These are phyloP conservation scores for Solenopsis fugax DNA, from an alignment of 1,140 invertebrate genomes.

Conservation along the genomic window DNA sequence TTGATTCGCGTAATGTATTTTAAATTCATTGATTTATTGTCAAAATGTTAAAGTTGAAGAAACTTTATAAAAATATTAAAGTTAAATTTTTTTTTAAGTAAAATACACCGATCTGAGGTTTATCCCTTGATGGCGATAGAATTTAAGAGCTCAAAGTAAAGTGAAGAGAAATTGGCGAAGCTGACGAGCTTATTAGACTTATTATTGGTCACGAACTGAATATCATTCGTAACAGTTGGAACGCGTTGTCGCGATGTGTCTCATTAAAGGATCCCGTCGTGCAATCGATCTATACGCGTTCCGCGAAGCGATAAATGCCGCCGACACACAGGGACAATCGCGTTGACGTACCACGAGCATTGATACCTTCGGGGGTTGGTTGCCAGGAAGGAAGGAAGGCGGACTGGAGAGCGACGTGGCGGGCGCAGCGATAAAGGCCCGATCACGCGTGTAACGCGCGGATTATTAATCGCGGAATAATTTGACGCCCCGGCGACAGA, in stretches of 20 bases:
- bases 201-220: constrained; percentile 17
- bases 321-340: constrained; percentile 74
- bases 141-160: not conserved
- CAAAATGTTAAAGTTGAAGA: not conserved
- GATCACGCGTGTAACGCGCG: constrained; percentile 86
- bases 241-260: constrained; percentile 68
- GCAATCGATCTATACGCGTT: constrained; percentile 70
- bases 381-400: constrained; percentile 74
- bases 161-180: not conserved
- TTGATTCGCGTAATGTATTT: not conserved
- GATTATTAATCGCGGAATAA: constrained; percentile 86
- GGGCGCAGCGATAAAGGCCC: constrained; percentile 79
- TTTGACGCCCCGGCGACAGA: constrained; percentile 80
- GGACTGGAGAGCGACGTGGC: constrained; percentile 60
- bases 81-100: not conserved
- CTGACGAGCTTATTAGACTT: not conserved
- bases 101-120: not conserved
- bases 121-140: not conserved
- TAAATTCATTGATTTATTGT: not conserved
- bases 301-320: constrained; percentile 74
- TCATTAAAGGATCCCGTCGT: constrained; percentile 73
- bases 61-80: not conserved
- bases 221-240: constrained; percentile 42
- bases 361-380: constrained; percentile 71
- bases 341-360: constrained; percentile 71